phyloP scores from a whole-genome alignment of 2,888 invertebrate genomes.

The Mythimna impura region DNA sequence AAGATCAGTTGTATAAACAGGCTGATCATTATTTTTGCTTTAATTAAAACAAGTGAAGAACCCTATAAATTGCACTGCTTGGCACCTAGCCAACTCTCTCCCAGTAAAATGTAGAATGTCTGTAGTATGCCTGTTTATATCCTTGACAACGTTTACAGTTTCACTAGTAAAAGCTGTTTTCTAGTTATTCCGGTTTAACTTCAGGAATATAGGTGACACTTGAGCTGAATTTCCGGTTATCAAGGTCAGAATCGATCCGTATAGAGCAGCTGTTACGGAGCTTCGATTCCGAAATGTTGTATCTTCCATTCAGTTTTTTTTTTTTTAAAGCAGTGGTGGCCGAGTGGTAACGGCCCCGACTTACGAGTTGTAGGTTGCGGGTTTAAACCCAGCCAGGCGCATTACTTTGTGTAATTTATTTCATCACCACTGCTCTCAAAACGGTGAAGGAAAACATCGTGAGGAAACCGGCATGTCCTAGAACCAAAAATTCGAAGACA shows the following conservation, averaged over 20 bases:
- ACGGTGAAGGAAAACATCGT: too few species aligned
- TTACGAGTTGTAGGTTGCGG: too few species aligned
- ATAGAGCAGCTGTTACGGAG: slow-evolving; percentile 2
- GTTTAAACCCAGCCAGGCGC: too few species aligned
- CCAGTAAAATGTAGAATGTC: slow-evolving; percentile 4
- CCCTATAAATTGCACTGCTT: slow-evolving; percentile 39
- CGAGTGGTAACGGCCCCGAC: too few species aligned
- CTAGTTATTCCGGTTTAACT: neutral
- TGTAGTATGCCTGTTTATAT: neutral
- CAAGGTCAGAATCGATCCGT: slow-evolving; percentile 34
- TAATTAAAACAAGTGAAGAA: slow-evolving; percentile 33
- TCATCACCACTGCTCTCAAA: too few species aligned
- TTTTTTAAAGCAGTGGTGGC: neutral
- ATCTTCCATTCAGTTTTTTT: neutral
- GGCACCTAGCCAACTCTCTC: slow-evolving; percentile 37
- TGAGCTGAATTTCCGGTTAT: neutral
- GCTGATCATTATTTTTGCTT: slow-evolving; percentile 28
- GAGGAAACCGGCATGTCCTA: too few species aligned
- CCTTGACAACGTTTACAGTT: slow-evolving; percentile 7
- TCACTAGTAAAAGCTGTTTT: slow-evolving; percentile 17
- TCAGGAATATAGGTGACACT: neutral
- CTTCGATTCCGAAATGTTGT: too few species aligned
- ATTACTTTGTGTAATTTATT: too few species aligned
- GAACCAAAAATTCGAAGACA: too few species aligned
- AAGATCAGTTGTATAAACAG: slow-evolving; percentile 29